A percentile compares a stretch with the other conserved stretches of the same genome.
phyloP scores from a whole-genome alignment of 2,888 invertebrate species.

The Drosophila borborema region DNA sequence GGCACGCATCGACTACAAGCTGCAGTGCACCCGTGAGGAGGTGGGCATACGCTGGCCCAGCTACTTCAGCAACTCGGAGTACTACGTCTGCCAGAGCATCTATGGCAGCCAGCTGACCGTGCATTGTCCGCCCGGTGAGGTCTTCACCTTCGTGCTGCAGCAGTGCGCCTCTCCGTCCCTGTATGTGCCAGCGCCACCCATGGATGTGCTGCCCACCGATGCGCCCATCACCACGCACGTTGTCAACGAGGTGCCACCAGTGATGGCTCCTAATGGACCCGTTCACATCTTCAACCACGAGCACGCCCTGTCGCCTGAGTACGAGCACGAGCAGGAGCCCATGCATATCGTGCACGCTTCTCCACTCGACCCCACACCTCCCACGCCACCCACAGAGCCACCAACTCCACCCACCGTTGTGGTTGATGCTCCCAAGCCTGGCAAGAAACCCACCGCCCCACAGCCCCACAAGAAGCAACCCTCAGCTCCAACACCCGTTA shows the following conservation, averaged over 20 bases:
- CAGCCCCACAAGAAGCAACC: constrained; percentile 50
- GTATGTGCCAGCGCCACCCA: constrained; percentile 80
- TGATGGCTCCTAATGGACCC: constrained; percentile 28
- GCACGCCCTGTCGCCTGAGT: background rate
- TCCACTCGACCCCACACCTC: constrained; percentile 52
- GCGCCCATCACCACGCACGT: constrained; percentile 48
- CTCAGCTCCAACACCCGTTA: constrained; percentile 28
- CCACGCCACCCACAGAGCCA: constrained; percentile 55
- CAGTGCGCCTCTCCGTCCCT: constrained; percentile 72
- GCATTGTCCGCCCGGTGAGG: constrained; percentile 77
- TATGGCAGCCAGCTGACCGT: constrained; percentile 67
- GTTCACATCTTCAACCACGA: background rate
- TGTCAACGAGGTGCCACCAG: constrained; percentile 44
- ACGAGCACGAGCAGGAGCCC: constrained; percentile 17
- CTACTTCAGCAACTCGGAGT: constrained; percentile 80
- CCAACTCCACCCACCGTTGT: constrained; percentile 57
- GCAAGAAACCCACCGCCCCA: constrained; percentile 63
- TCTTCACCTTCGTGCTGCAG: constrained; percentile 83
- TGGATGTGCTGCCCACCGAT: constrained; percentile 74
- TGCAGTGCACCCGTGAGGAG: constrained; percentile 79
- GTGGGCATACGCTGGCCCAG: constrained; percentile 83
- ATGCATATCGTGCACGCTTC: constrained; percentile 19
- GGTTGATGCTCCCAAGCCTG: constrained; percentile 47
- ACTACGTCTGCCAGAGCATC: constrained; percentile 75
- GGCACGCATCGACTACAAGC: constrained; percentile 65